Evolutionary conservation across 1,140 invertebrate genomes (phyloP).

Genomic region (Drosophila busckii): DNA sequence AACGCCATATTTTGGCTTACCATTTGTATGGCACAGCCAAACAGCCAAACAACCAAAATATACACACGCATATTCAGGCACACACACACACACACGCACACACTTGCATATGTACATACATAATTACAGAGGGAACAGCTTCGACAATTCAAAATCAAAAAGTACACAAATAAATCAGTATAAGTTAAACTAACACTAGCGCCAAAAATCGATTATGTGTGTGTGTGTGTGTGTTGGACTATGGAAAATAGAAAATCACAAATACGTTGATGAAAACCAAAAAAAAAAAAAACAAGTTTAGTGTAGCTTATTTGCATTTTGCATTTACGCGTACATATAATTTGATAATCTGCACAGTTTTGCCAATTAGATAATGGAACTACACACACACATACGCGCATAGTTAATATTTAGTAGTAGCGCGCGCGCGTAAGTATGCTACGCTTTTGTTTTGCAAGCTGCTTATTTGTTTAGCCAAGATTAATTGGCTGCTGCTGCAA

Average conservation of each 20-base stretch:
- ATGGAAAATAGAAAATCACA: too few relatives aligned
- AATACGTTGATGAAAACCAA: too few relatives aligned
- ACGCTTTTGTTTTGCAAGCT: too few relatives aligned
- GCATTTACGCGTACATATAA: too few relatives aligned
- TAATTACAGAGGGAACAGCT: constrained; percentile 9
- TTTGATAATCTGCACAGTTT: constrained; percentile 25
- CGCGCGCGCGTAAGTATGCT: not conserved
- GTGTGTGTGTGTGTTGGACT: not conserved
- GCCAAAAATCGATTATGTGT: constrained; percentile 19
- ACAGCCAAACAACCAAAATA: not conserved
- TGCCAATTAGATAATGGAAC: constrained; percentile 60
- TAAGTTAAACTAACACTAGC: constrained; percentile 19
- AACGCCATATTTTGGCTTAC: constrained; percentile 61
- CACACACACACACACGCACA: not conserved
- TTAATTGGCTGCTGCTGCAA: too few relatives aligned
- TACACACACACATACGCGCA: not conserved
- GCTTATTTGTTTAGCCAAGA: too few relatives aligned
- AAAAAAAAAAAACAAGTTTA: too few relatives aligned
- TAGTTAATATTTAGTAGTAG: not conserved
- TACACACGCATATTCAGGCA: not conserved
- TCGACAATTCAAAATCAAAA: constrained; percentile 37
- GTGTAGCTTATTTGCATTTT: too few relatives aligned
- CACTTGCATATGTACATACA: not conserved
- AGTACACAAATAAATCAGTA: constrained; percentile 29
- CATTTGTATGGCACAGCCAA: constrained; percentile 21